Conservation (phyloP, 2,797 vertebrate species). For the Tokudaia muenninki region DNA sequence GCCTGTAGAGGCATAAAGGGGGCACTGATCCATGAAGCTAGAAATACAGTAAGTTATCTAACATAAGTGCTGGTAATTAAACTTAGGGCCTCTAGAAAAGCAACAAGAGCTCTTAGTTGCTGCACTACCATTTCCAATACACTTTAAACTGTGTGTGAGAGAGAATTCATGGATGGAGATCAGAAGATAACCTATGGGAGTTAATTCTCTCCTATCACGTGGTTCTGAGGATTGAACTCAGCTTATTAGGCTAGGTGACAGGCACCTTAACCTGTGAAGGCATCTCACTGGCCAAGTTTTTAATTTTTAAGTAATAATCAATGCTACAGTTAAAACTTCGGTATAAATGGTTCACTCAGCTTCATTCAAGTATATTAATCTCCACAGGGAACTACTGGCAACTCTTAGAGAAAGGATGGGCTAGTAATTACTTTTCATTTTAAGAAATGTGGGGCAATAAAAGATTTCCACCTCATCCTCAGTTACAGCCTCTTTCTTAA, state of each 20-base stretch:
- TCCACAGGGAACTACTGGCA: not conserved
- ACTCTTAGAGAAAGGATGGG: constrained; percentile 37
- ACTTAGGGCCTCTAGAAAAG: not conserved
- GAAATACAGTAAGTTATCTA: not conserved
- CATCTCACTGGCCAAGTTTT: constrained; percentile 34
- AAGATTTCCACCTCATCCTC: constrained; percentile 63
- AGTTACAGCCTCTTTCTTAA: constrained; percentile 87
- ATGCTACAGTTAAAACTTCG: constrained; percentile 51
- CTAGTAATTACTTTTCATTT: constrained; percentile 38
- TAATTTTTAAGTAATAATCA: constrained; percentile 62
- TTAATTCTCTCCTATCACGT: not conserved
- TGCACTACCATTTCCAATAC: not conserved
- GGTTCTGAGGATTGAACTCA: not conserved
- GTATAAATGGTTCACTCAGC: constrained; percentile 12
- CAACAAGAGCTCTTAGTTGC: not conserved
- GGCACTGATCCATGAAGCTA: not conserved
- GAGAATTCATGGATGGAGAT: not conserved
- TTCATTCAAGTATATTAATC: constrained; percentile 11
- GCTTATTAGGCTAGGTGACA: not conserved
- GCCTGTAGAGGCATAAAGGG: not conserved
- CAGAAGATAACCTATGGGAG: not conserved
- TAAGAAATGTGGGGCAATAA: constrained; percentile 38
- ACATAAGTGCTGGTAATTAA: not conserved
- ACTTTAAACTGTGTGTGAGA: not conserved
- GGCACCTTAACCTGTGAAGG: not conserved